Conservation (phyloP, 2,797 vertebrate genomes). For the Anas georgica region DNA sequence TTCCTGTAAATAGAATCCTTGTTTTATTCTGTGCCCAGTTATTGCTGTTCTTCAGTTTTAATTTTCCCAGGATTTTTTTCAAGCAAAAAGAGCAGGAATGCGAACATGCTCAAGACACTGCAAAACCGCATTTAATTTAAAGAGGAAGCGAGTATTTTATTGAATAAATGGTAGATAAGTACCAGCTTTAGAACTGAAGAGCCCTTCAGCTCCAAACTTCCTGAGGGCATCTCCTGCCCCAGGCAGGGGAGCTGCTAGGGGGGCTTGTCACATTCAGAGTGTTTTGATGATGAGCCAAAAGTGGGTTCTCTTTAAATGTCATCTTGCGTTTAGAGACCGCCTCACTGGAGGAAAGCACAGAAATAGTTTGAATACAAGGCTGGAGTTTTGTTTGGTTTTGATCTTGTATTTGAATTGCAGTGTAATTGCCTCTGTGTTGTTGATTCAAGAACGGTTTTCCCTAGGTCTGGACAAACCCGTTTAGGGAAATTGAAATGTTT, state of each 20-base stretch:
- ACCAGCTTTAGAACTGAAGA: not conserved
- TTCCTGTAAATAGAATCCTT: not conserved
- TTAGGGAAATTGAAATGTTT: not conserved
- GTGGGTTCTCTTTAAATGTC: not conserved
- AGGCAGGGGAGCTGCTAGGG: not conserved
- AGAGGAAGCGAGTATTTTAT: constrained; percentile 39
- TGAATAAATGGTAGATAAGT: constrained; percentile 29
- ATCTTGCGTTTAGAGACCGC: not conserved
- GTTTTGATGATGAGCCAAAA: constrained; percentile 10
- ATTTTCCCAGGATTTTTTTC: not conserved
- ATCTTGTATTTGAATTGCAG: not conserved
- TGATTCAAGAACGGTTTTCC: not conserved
- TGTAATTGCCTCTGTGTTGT: not conserved
- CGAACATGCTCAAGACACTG: not conserved
- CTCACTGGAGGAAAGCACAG: not conserved
- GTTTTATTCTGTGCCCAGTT: not conserved
- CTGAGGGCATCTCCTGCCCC: not conserved
- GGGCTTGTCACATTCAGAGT: not conserved
- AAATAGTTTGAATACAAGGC: not conserved
- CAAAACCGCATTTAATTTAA: constrained; percentile 19
- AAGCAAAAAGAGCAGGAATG: not conserved
- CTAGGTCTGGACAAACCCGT: not conserved
- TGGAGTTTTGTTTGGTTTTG: constrained; percentile 23
- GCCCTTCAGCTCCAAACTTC: not conserved
- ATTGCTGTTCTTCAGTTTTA: not conserved